phyloP scores from a whole-genome alignment of 2,797 vertebrate species.

The Serranus cabrilla region DNA sequence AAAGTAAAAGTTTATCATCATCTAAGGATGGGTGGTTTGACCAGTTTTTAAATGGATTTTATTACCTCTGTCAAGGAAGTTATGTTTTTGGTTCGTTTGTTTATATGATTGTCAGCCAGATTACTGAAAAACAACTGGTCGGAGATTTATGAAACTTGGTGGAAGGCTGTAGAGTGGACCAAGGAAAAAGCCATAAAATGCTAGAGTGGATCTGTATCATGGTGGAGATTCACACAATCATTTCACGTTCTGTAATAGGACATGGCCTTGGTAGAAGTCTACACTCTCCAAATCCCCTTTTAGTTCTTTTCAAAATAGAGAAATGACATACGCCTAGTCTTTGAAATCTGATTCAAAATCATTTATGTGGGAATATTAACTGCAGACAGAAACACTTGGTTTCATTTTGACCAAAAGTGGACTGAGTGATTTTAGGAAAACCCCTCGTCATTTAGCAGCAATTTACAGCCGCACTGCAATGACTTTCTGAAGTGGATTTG shows the following conservation, averaged over 20 bases:
- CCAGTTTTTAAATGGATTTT: not conserved
- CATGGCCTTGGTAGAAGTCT: no score
- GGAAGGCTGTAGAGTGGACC: no score
- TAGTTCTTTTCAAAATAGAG: conserved; percentile 8
- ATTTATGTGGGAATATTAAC: not conserved
- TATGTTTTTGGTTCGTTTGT: no score
- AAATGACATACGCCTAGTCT: not conserved
- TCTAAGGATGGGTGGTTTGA: not conserved
- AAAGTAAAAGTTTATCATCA: conserved; percentile 5
- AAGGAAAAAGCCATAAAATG: no score
- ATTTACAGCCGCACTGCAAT: conserved; percentile 22
- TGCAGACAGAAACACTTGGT: not conserved
- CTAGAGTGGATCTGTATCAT: no score
- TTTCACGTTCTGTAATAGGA: no score
- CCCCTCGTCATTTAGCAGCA: conserved; percentile 1
- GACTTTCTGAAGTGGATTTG: conserved; percentile 24
- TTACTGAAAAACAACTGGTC: no score
- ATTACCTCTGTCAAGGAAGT: not conserved
- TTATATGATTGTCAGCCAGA: no score
- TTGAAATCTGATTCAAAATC: conserved; percentile 12
- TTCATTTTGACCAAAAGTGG: conserved; percentile 8
- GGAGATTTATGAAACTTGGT: no score
- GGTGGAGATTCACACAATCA: no score
- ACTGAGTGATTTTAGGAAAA: conserved; percentile 2
- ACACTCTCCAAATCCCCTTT: no score